Evolutionary conservation across 2,113 vertebrate genomes (phyloP), one percentile per base, ranked within the genome.

Genomic region (Prietella phreatophila): DNA sequence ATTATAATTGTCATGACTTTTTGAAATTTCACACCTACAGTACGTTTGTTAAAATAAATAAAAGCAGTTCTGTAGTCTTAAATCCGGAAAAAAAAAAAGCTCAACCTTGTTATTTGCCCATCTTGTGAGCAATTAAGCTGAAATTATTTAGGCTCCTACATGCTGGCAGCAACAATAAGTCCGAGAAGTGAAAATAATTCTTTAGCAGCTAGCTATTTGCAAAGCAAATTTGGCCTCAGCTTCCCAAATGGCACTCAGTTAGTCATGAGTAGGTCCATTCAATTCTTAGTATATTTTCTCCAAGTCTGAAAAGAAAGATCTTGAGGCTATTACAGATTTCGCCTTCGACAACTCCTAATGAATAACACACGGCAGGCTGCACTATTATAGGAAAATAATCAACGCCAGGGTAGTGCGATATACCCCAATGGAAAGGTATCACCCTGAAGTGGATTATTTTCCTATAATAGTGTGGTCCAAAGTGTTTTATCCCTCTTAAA

Each of bases 71-170:
- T 33, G 30, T 14, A 33, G 30, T 55, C 13, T 65, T 27, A 7
- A 47, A 6, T 47, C 39, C 39, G 30, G 20, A 78, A 33, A 53
- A 53, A 47, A 56, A 56, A 25, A 82, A 53, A 80, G 50, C 78
- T 10, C 4, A 53, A 80, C 50, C 78, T 81, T 55, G 22, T 81
- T 81, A 81, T 58, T 81, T 58, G 53, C 79, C n/a, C 79, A 36
- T 81, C 79, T 60, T 81, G 55, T 81, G 55, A 81, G 55, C 55
- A 36, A 58, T 81, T 58, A 81, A 81, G 30, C 55, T 58, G 55
- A 81, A 81, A 81, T 58, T 20, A 81, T 81, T 81, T 81, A 58
- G 79, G 79, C 22, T 81, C 55, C 79, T 58, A 55, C 79, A 36
- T 36, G 79, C 79, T 81, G 55, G 19, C 53, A 22, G 19, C 20